Base-by-base conservation (phyloP, 2,888 invertebrate species). In the Hydriomena furcata region DNA sequence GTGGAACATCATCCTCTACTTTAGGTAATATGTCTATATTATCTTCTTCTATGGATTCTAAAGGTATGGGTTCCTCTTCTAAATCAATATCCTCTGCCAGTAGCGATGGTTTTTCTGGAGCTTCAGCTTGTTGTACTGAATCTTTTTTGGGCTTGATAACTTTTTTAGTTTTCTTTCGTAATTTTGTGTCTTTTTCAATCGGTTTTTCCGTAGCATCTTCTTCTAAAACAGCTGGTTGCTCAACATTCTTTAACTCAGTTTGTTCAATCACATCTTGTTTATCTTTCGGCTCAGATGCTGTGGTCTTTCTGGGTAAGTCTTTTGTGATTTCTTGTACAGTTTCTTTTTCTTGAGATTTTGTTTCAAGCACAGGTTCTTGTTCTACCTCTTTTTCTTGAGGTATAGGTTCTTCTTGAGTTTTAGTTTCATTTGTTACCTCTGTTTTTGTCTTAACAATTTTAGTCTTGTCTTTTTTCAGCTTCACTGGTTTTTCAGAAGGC, bases 111-210 rank as follows among this genome's bases (percentile, higher is more conserved):
- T 35, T 7, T 7, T 23, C 2, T 23, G n/a, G n/a, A 7, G 12
- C 10, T 3, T 44, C 27, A 17, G 38, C 10, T 5, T 34, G 13
- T 11, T 30, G 23, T 10, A 23, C 21, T 11, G 31, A 35, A 7
- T 35, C 36, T 24, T 21, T 36, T 45, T 45, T 45, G 8, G 10
- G 1, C 32, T 46, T 52, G 0, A n/a, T 24, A 1, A 30, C 24
- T 37, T 24, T 47, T 32, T 52, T 52, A 1, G 42, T 37, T 34
- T 46, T 52, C 40, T 46, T 51, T 11, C 21, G 30, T 2, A 30
- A 6, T 12, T 47, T 43, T 28, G 28, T 24, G 1, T 43, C 32
- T 3, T 34, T 32, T 13, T 52, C 41, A 5, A 23, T 27, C 7
- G 35, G 11, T 3, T 20, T 41, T 31, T 36, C 32, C 20, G 24